These are phyloP conservation scores for Pristionchus japonicus DNA, from an alignment of 2,888 invertebrate genomes.

Conservation along the genomic window DNA sequence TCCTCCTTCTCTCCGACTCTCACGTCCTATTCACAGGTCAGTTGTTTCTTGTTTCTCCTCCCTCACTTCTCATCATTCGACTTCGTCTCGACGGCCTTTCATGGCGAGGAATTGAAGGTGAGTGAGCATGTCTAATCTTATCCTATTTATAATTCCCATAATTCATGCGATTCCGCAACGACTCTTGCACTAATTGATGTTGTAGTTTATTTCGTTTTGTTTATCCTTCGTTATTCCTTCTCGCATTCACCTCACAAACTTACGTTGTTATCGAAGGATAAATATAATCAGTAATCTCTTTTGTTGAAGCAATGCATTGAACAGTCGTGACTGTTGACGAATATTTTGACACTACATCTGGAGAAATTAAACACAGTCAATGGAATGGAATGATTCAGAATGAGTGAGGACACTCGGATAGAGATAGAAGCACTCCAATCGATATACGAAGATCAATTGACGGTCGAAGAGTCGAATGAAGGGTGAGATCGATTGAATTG, in stretches of 20 bases:
- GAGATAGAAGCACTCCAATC: constrained; percentile 51
- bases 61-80: constrained; percentile 6
- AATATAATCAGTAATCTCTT: background rate
- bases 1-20: background rate
- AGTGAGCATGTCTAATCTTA: constrained; percentile 30
- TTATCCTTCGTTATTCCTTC: background rate
- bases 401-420: constrained; percentile 49
- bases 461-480: constrained; percentile 45
- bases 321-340: constrained; percentile 32
- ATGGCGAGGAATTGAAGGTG: background rate
- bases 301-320: background rate
- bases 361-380: background rate
- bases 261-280: constrained; percentile 25
- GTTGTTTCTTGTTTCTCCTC: too few relatives aligned
- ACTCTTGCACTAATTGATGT: background rate
- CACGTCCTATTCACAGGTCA: background rate
- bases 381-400: background rate
- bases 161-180: background rate
- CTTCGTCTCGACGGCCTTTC: background rate
- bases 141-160: background rate
- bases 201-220: constrained; percentile 3
- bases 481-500: background rate
- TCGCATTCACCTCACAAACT: background rate
- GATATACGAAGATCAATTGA: constrained; percentile 50
- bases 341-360: background rate